phyloP scores from a whole-genome alignment of 1,140 invertebrate species.

The Scaptomyza hsui region DNA sequence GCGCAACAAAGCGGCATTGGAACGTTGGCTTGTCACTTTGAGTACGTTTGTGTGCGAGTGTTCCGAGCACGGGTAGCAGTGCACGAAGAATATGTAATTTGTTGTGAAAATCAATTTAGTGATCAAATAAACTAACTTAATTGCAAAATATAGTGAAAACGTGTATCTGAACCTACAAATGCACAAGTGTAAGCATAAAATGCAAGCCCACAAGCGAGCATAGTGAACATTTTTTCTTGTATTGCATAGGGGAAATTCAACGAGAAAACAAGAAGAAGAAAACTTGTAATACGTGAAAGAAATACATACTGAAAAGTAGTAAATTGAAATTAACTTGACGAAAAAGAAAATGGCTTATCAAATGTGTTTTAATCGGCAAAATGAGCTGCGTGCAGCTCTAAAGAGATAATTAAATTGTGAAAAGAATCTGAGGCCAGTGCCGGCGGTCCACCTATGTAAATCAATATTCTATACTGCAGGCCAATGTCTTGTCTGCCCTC shows the following conservation, averaged over 20 bases:
- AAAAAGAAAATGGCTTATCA: slow-evolving; percentile 1
- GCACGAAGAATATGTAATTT: slow-evolving; percentile 74
- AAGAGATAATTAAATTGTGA: slow-evolving; percentile 12
- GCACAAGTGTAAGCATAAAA: slow-evolving; percentile 43
- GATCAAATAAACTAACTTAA: slow-evolving; percentile 43
- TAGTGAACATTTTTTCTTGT: slow-evolving; percentile 38
- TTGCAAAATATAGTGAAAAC: slow-evolving; percentile 31
- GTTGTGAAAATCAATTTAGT: slow-evolving; percentile 71
- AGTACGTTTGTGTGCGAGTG: slow-evolving; percentile 41
- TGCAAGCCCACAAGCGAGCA: background rate
- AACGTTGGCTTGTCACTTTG: slow-evolving; percentile 57
- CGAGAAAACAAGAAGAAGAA: slow-evolving; percentile 69
- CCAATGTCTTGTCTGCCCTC: slow-evolving; percentile 30
- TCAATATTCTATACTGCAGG: slow-evolving; percentile 58
- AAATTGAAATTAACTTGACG: slow-evolving; percentile 42
- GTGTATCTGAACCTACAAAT: slow-evolving; percentile 26
- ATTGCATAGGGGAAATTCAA: slow-evolving; percentile 53
- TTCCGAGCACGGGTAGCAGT: slow-evolving; percentile 44
- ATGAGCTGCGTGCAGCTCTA: background rate
- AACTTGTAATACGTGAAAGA: slow-evolving; percentile 71
- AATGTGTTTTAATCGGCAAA: background rate
- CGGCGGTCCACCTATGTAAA: slow-evolving; percentile 50
- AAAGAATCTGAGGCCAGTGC: slow-evolving; percentile 16
- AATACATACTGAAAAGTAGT: slow-evolving; percentile 72
- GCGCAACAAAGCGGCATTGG: slow-evolving; percentile 50